These are phyloP conservation scores for Cygnus atratus DNA, from an alignment of 2,113 vertebrate species.

Conservation along the genomic window DNA sequence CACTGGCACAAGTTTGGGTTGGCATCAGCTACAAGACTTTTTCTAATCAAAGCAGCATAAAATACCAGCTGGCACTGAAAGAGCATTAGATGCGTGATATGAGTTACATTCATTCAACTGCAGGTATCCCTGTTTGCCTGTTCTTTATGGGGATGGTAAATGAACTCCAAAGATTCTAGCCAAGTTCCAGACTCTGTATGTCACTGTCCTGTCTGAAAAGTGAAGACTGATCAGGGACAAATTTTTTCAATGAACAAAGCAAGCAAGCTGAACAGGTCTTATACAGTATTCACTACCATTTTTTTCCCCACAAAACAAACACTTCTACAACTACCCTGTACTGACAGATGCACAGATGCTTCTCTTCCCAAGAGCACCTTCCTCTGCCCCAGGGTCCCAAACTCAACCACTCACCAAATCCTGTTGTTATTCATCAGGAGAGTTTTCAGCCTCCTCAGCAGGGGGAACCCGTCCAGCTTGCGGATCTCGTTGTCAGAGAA, in stretches of 20 bases:
- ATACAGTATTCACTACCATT: accelerated
- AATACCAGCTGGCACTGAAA: accelerated
- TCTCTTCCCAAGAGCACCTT: not conserved
- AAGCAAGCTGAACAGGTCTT: not conserved
- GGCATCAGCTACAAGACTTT: not conserved
- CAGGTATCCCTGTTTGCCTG: not conserved
- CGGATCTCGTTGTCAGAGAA: conserved; percentile 97
- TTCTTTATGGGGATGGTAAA: not conserved
- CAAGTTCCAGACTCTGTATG: not conserved
- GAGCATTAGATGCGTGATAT: too few species aligned
- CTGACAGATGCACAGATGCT: accelerated
- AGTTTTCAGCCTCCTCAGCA: conserved; percentile 90
- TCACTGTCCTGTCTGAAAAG: not conserved
- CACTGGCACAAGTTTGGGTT: not conserved
- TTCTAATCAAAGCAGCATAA: not conserved
- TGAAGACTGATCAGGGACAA: not conserved
- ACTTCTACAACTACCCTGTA: not conserved
- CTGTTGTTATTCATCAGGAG: conserved; percentile 95
- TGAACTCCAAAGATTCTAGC: not conserved
- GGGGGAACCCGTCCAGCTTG: conserved; percentile 93
- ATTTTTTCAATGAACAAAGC: not conserved
- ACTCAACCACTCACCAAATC: conserved; percentile 84
- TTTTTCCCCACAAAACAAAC: not conserved
- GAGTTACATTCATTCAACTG: not conserved
- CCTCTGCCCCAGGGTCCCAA: not conserved